Evolutionary conservation across 2,113 vertebrate species (phyloP), one percentile per base, ranked within the genome.

Genomic region (Takifugu flavidus): DNA sequence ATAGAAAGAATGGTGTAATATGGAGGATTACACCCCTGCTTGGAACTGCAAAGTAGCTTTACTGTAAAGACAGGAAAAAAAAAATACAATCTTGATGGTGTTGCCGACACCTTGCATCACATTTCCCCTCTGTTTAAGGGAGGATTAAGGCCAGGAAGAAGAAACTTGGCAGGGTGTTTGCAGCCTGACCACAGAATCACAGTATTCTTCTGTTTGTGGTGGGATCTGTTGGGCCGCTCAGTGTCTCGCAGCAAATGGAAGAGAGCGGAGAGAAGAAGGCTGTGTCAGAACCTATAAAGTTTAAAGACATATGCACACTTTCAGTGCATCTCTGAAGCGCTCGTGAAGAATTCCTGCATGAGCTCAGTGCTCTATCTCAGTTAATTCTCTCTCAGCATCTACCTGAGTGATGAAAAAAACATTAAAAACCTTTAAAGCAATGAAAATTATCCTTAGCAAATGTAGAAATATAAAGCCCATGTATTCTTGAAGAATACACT

Each of bases 81-180:
- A 78, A 87, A 82, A 86, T 69, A 71, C 73, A 82, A 78, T 83
- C 77, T 85, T 80, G 75, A 84, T 80, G 69, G 59, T 81, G 82
- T 90, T 89, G 84, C 89, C 27, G 77, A 79, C 75, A 80, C 66
- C 78, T 91, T 90, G 86, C 88, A 85, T 90, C 88, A 87, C 75
- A 62, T 87, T 79, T 71, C 72, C 70, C 61, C 75, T 67, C 67
- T 63, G 75, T 78, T 76, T 71, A 78, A 84, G 78, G 80, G 52
- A 49, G 79, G 78, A 86, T 86, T 87, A 86, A 65, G 54, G 63
- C 47, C 53, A 72, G 63, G 74, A 85, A 84, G 57, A 65, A 62
- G 42, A 78, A 65, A 67, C 62, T 83, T 77, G 77, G 78, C 82
- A 81, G 56, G 69, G 74, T 1, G 63, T 72, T 72, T 5, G 25